Conservation (phyloP, 2,113 vertebrate genomes). For the Sciurus niger region DNA sequence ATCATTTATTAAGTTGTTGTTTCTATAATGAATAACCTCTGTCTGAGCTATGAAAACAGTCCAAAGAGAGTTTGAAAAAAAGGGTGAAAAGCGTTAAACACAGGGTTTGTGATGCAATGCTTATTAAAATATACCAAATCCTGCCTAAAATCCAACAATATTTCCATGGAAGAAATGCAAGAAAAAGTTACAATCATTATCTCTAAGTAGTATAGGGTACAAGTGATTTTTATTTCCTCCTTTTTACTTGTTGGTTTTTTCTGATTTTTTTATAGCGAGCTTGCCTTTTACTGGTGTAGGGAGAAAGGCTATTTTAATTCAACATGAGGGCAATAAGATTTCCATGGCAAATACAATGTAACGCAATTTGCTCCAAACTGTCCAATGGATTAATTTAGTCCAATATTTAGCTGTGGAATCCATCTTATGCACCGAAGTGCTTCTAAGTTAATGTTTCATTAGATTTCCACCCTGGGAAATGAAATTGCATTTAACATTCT, state of each 20-base stretch:
- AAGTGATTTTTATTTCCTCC: constrained; percentile 58
- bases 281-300: not conserved
- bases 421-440: constrained; percentile 59
- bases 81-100: constrained; percentile 35
- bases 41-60: constrained; percentile 16
- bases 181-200: constrained; percentile 67
- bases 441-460: constrained; percentile 63
- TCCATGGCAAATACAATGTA: constrained; percentile 49
- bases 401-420: constrained; percentile 62
- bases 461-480: constrained; percentile 57
- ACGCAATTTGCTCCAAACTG: constrained; percentile 68
- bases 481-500: constrained; percentile 42
- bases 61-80: constrained; percentile 51
- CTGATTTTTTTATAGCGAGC: constrained; percentile 24
- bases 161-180: constrained; percentile 54
- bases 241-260: not conserved
- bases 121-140: constrained; percentile 68
- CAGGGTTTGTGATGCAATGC: not conserved
- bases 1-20: constrained; percentile 63
- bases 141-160: constrained; percentile 1
- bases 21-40: constrained; percentile 60
- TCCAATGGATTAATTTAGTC: constrained; percentile 64
- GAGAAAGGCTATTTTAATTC: constrained; percentile 35
- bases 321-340: constrained; percentile 52
- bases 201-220: not conserved